Percentiles rank a stretch among this genome's conserved stretches.
Conservation (phyloP, 23 tunicate genomes). For the Styela plicata region DNA sequence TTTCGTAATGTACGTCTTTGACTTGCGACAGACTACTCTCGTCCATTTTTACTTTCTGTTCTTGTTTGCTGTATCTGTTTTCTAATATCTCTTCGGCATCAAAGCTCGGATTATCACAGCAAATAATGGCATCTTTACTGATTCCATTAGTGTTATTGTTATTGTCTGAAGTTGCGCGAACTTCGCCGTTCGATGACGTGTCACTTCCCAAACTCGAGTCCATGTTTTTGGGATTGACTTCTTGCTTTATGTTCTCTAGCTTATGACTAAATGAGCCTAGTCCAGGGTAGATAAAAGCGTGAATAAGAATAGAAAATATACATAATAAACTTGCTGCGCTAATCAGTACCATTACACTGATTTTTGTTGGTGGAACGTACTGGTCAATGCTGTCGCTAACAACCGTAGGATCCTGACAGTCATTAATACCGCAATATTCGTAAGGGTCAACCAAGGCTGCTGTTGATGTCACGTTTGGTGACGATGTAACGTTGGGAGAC, state of each 20-base stretch:
- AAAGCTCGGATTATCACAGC: background rate
- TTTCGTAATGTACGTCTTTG: background rate
- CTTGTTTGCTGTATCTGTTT: no score
- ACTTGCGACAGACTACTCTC: no score
- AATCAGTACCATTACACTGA: background rate
- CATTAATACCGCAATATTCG: conserved; percentile 44
- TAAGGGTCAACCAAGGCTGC: background rate
- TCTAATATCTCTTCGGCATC: background rate
- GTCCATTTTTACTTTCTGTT: no score
- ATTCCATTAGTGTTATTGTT: background rate
- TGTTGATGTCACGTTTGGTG: background rate
- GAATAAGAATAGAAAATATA: background rate
- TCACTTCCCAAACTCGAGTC: background rate
- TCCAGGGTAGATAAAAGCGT: conserved; percentile 23
- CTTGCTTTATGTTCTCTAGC: background rate
- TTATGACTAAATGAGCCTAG: conserved; percentile 1
- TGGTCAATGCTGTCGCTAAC: conserved; percentile 23
- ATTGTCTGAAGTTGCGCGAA: background rate
- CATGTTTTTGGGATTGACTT: background rate
- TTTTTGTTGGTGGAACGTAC: conserved; percentile 29
- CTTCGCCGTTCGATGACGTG: background rate
- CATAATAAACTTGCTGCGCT: background rate
- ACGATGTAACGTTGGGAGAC: background rate
- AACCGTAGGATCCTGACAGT: conserved; percentile 45
- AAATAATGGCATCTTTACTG: background rate